Base-by-base conservation (phyloP, 2,113 vertebrate genomes). In the Grus americana region DNA sequence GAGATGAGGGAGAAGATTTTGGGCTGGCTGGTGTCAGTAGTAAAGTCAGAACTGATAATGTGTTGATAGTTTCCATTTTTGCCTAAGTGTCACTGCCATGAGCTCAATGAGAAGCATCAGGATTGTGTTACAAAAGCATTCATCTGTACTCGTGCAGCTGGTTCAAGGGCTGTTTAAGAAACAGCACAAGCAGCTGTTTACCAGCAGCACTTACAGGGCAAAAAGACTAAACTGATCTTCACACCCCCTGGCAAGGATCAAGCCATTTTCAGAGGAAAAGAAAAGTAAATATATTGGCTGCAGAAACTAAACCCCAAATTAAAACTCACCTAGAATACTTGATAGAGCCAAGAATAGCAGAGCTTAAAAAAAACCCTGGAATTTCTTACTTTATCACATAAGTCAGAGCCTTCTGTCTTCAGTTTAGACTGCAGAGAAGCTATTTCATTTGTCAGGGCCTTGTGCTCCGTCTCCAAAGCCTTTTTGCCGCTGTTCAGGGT, bases 361-460 rank as follows among this genome's bases (percentile, higher is more conserved):
- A 88, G 26, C 11, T 83, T 75, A 15, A 58, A 66, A 20, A 46
- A 63, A 63, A 42, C 38, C 38, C 38, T 11, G 36, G 3, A 13
- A 87, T 75, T 61, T 94, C 98, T 97, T 93, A 99, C 99, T 98
- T 99, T 99, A 63, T 99, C 99, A 2, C 99, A 99, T 68, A 99
- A 93, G 54, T 99, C 99, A 0, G 99, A 99, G 92, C 99, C 99
- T 97, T 99, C 99, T 0, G 99, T 97, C 97, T 99, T 99, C 83
- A 99, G 98, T 65, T 99, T 98, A 67, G 99, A 98, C 97, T 99
- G 99, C 96, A 99, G 97, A 21, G 98, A 98, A 7, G 98, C 98
- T 61, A 99, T 99, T 90, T 99, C 99, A 7, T 96, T 98, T 24
- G 98, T 99, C 47, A 99, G 97, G 30, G 98, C 93, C 67, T 99